phyloP scores from a whole-genome alignment of 2,797 vertebrate species.

The Neosalanx taihuensis region DNA sequence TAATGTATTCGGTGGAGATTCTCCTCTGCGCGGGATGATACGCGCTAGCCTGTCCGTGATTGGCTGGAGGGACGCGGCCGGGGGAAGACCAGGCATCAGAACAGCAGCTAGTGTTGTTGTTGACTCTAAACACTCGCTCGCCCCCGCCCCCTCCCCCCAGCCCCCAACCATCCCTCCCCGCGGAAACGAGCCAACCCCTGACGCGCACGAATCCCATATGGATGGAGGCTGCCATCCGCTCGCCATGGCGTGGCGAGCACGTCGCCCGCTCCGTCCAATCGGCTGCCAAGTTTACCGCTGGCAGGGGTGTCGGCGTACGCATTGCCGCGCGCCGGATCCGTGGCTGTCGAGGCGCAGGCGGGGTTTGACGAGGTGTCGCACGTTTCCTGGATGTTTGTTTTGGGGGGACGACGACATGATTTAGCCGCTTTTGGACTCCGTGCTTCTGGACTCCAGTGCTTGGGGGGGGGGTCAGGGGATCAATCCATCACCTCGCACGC shows the following conservation, averaged over 20 bases:
- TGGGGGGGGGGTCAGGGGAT: constrained; percentile 49
- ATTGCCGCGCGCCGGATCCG: too few species aligned
- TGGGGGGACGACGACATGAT: too few species aligned
- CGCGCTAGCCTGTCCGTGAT: constrained; percentile 71
- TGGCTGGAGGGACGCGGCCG: constrained; percentile 66
- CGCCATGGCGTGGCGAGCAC: too few species aligned
- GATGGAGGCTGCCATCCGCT: constrained; percentile 9
- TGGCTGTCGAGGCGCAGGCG: too few species aligned
- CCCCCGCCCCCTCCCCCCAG: constrained; percentile 34
- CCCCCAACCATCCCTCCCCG: background rate
- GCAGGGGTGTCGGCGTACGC: too few species aligned
- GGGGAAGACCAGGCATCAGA: constrained; percentile 65
- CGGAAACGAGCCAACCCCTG: background rate
- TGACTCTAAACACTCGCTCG: constrained; percentile 58
- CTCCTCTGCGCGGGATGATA: constrained; percentile 62
- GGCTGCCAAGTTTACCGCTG: too few species aligned
- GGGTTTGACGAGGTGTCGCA: too few species aligned
- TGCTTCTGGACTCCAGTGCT: too few species aligned
- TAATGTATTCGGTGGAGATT: constrained; percentile 75
- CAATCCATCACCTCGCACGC: constrained; percentile 66
- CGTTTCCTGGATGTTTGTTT: too few species aligned
- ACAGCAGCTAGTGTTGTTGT: constrained; percentile 68
- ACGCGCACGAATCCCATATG: constrained; percentile 18
- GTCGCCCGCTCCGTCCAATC: too few species aligned
- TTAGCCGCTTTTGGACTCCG: too few species aligned